phyloP scores from a whole-genome alignment of 2,797 vertebrate species.

The Semaprochilodus insignis region DNA sequence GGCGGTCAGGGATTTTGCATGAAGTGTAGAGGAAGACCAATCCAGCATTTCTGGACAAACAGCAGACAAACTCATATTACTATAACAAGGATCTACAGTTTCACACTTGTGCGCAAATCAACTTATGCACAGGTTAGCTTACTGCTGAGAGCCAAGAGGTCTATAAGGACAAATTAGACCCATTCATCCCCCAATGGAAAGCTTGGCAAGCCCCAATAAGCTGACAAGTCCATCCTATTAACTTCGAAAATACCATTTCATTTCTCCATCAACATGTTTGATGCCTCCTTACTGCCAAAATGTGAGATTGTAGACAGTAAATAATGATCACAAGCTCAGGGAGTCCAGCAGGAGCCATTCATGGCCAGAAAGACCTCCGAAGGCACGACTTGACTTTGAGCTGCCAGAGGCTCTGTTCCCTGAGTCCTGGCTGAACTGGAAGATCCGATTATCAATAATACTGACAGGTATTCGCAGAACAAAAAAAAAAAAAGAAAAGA shows the following conservation, averaged over 20 bases:
- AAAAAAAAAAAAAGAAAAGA: background rate
- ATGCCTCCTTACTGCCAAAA: slow-evolving; percentile 30
- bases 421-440: slow-evolving; percentile 38
- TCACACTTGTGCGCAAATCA: slow-evolving; percentile 18
- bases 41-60: background rate
- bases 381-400: background rate
- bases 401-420: slow-evolving; percentile 32
- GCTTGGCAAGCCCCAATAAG: slow-evolving; percentile 34
- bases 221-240: slow-evolving; percentile 46
- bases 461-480: slow-evolving; percentile 10
- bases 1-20: background rate
- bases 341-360: slow-evolving; percentile 27
- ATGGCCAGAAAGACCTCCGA: slow-evolving; percentile 15
- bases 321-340: slow-evolving; percentile 42
- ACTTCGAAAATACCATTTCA: slow-evolving; percentile 32
- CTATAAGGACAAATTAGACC: slow-evolving; percentile 38
- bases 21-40: slow-evolving; percentile 2
- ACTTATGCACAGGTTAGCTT: background rate
- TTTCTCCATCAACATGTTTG: slow-evolving; percentile 24
- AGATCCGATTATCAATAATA: slow-evolving; percentile 59
- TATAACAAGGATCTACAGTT: slow-evolving; percentile 29
- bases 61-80: background rate
- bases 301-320: slow-evolving; percentile 24
- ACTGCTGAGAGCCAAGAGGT: slow-evolving; percentile 34
- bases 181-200: slow-evolving; percentile 41